These are phyloP conservation scores for Papilio polytes DNA, from an alignment of 1,140 invertebrate species.

Conservation along the genomic window DNA sequence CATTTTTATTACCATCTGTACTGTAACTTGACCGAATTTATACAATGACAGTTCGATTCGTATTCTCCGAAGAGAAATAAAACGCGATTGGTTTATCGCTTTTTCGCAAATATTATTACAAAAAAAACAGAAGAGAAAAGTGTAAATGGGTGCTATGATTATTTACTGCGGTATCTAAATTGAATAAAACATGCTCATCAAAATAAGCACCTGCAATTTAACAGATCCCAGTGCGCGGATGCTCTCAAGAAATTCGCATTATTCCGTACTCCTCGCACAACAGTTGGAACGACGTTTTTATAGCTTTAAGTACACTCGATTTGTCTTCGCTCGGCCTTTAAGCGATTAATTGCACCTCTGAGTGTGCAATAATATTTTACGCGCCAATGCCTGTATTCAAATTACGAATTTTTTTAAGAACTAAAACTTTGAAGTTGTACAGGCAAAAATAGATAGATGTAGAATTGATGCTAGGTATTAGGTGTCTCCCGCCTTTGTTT, in stretches of 20 bases:
- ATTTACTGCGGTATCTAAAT: conserved; percentile 37
- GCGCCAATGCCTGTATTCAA: not conserved
- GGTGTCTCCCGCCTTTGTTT: no score
- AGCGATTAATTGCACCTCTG: conserved; percentile 28
- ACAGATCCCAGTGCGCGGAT: not conserved
- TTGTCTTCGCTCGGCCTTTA: conserved; percentile 39
- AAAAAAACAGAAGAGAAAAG: not conserved
- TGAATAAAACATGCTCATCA: conserved; percentile 39
- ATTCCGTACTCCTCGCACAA: conserved; percentile 27
- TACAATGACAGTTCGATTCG: not conserved
- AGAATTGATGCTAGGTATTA: no score
- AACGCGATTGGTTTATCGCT: not conserved
- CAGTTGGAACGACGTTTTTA: conserved; percentile 40
- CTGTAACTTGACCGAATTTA: not conserved
- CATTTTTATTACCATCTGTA: not conserved
- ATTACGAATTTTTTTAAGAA: not conserved
- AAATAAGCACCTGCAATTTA: conserved; percentile 38
- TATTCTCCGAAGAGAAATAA: not conserved
- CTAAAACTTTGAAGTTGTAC: not conserved
- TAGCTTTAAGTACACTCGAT: conserved; percentile 29
- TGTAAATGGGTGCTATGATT: not conserved
- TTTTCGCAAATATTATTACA: not conserved
- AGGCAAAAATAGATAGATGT: no score
- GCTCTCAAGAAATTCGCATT: conserved; percentile 34
- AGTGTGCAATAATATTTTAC: conserved; percentile 33